A percentile compares a stretch with the other conserved stretches of the same genome.
phyloP scores from a whole-genome alignment of 2,888 invertebrate genomes.

The Molorchus minor region DNA sequence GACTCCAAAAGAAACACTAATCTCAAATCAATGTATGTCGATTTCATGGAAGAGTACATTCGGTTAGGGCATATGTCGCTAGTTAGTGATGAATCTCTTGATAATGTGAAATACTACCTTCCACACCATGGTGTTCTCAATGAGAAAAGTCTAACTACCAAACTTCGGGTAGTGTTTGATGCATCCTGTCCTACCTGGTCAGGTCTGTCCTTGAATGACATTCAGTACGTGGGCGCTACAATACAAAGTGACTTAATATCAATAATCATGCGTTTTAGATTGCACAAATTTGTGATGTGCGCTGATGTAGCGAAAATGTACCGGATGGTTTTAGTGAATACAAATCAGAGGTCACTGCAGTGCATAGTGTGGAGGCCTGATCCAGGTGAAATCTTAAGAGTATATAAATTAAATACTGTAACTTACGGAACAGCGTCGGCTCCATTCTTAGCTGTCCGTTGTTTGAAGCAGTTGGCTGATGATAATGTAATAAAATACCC shows the following conservation, averaged over 20 bases:
- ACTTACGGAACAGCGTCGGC: no score
- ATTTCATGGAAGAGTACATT: conserved; percentile 17
- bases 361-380: no score
- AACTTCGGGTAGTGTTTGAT: neutral
- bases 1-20: neutral
- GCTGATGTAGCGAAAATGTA: no score
- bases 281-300: no score
- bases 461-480: conserved; percentile 15
- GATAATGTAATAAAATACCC: conserved; percentile 17
- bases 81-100: neutral
- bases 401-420: no score
- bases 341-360: no score
- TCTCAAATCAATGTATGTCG: neutral
- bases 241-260: neutral
- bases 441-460: conserved; percentile 26
- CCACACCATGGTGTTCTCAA: neutral
- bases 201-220: neutral
- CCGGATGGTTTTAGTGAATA: no score
- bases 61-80: conserved; percentile 5
- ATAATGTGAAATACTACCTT: neutral
- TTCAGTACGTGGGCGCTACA: neutral
- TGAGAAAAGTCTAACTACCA: neutral
- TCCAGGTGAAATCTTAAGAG: no score
- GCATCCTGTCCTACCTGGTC: neutral
- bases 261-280: neutral